phyloP scores from a whole-genome alignment of 2,113 vertebrate species.

The Tamias sibiricus region DNA sequence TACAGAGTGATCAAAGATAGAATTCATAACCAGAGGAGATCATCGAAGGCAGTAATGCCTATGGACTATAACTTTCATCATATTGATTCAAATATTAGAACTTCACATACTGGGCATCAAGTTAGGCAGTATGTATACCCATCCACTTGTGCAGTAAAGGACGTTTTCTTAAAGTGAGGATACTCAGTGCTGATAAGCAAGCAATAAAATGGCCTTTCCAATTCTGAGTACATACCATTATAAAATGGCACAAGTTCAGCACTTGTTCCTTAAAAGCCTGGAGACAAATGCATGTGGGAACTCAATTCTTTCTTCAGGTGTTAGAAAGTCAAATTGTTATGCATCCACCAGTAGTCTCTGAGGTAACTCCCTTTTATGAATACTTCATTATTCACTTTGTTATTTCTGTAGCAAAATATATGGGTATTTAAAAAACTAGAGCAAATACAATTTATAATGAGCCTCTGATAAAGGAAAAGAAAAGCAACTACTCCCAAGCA shows the following conservation, averaged over 20 bases:
- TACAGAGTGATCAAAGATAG: neutral
- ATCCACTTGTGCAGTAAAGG: neutral
- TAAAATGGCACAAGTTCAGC: neutral
- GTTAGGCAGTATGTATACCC: neutral
- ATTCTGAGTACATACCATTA: neutral
- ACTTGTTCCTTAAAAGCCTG: neutral
- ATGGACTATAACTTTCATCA: neutral
- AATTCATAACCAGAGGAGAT: neutral
- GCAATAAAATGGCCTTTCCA: neutral
- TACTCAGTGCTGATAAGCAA: neutral
- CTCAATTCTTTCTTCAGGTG: neutral
- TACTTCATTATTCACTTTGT: slow-evolving; percentile 2
- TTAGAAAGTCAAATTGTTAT: neutral
- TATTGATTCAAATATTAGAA: neutral
- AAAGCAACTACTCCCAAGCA: neutral
- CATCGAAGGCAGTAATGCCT: neutral
- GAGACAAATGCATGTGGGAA: neutral
- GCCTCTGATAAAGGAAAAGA: neutral
- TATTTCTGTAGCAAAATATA: slow-evolving; percentile 11
- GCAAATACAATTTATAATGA: neutral
- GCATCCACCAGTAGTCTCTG: neutral
- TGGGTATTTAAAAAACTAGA: neutral
- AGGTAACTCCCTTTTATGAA: neutral
- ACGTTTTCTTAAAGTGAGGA: neutral
- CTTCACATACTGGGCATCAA: neutral